Percentiles rank a stretch among this genome's conserved stretches.
Conservation (phyloP, 2,113 vertebrate species). For the Oncorhynchus mykiss region DNA sequence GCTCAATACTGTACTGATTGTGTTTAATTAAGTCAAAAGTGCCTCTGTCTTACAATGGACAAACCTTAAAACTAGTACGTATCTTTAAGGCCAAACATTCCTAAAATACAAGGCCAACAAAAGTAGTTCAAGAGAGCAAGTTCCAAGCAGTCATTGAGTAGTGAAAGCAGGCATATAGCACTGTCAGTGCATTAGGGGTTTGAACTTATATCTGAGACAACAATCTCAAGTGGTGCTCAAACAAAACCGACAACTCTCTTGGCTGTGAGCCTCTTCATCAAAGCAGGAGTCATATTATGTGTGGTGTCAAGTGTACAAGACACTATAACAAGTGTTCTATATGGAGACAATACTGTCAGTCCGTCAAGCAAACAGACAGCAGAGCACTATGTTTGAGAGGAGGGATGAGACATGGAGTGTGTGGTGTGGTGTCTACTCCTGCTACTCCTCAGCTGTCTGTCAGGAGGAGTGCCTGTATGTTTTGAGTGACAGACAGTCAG, state of each 20-base stretch:
- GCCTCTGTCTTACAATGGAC: constrained; percentile 25
- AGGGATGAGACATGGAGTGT: constrained; percentile 32
- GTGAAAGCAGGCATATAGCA: not conserved
- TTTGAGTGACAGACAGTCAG: constrained; percentile 31
- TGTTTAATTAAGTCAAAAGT: constrained; percentile 62
- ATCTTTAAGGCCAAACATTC: too few species aligned
- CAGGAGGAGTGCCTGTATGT: constrained; percentile 10
- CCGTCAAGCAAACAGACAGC: constrained; percentile 6
- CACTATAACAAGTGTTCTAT: not conserved
- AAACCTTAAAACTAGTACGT: too few species aligned
- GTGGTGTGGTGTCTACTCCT: not conserved
- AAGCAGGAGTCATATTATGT: constrained; percentile 49
- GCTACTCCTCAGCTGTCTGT: not conserved
- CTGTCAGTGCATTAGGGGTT: constrained; percentile 16
- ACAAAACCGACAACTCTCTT: constrained; percentile 7
- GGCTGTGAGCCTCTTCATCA: constrained; percentile 39
- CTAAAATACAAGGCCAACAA: not conserved
- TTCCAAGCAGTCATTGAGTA: too few species aligned
- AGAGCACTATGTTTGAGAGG: constrained; percentile 1
- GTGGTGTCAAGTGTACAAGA: constrained; percentile 37
- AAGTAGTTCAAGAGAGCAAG: not conserved
- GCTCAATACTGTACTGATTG: constrained; percentile 44
- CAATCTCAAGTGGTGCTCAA: constrained; percentile 45
- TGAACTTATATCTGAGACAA: constrained; percentile 34
- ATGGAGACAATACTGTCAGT: constrained; percentile 25